Evolutionary conservation across 1,140 invertebrate species (phyloP).

Genomic region (Drosophila murphyi): DNA sequence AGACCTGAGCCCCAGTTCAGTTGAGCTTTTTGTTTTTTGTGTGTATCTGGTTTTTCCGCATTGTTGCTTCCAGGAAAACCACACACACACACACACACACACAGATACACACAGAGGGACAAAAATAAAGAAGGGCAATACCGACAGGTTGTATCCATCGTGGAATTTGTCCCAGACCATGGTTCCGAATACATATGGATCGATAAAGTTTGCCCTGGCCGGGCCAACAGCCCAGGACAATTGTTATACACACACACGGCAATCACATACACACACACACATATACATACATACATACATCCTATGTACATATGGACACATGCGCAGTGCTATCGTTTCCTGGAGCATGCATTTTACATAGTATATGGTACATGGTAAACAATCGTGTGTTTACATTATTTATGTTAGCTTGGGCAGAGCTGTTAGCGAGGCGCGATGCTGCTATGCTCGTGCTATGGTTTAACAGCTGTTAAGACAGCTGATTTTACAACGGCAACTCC

Average conservation of each 20-base stretch:
- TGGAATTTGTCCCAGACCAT: constrained; percentile 81
- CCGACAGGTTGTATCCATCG: constrained; percentile 59
- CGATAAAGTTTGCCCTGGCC: constrained; percentile 32
- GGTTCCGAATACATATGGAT: constrained; percentile 49
- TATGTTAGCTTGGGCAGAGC: constrained; percentile 14
- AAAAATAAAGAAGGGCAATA: constrained; percentile 55
- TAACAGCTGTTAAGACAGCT: constrained; percentile 69
- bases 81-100: neutral
- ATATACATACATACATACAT: neutral
- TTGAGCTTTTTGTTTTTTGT: constrained; percentile 13
- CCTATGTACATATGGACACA: constrained; percentile 9
- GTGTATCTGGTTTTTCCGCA: constrained; percentile 45
- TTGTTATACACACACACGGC: constrained; percentile 41
- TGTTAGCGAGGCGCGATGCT: constrained; percentile 17
- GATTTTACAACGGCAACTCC: constrained; percentile 7
- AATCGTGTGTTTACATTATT: constrained; percentile 9
- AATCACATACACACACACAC: constrained; percentile 1
- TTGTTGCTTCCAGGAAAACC: constrained; percentile 54
- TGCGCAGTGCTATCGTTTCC: constrained; percentile 52
- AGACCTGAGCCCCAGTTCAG: neutral
- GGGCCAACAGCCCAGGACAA: constrained; percentile 63
- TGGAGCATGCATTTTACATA: constrained; percentile 22
- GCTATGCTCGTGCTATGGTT: constrained; percentile 33
- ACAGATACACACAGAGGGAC: constrained; percentile 25
- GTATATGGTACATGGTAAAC: neutral